Evolutionary conservation across 2,888 invertebrate genomes (phyloP).

Genomic region (Drosophila eohydei): DNA sequence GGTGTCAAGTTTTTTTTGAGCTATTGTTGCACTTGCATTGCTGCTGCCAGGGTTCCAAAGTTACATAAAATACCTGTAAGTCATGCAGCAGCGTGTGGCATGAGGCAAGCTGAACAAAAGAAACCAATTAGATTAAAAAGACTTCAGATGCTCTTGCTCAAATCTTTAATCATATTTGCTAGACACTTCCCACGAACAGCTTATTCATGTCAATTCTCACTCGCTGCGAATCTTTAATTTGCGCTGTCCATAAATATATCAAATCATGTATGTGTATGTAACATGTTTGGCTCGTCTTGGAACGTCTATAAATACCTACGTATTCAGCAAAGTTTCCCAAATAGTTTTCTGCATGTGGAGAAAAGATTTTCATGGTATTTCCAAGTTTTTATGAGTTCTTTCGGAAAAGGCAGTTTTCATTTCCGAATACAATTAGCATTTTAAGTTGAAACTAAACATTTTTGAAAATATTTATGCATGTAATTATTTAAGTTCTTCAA

Average conservation of each 20-base stretch:
- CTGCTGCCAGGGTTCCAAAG: slow-evolving; percentile 24
- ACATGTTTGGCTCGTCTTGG: neutral
- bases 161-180: neutral
- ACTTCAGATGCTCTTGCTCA: neutral
- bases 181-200: neutral
- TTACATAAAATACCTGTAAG: slow-evolving; percentile 32
- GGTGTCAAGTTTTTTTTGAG: slow-evolving; percentile 9
- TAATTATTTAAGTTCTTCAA: neutral
- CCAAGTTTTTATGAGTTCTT: neutral
- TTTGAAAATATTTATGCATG: neutral
- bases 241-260: neutral
- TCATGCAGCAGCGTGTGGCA: slow-evolving; percentile 15
- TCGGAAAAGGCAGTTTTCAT: neutral
- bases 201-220: slow-evolving; percentile 24
- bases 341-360: neutral
- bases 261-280: neutral
- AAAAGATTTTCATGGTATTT: slow-evolving; percentile 3
- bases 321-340: slow-evolving; percentile 4
- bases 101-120: slow-evolving; percentile 16
- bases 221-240: slow-evolving; percentile 7
- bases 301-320: slow-evolving; percentile 17
- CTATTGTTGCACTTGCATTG: slow-evolving; percentile 41
- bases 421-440: neutral
- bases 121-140: slow-evolving; percentile 26
- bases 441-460: neutral